phyloP scores from a whole-genome alignment of 2,797 vertebrate genomes.

The Passerculus sandwichensis region DNA sequence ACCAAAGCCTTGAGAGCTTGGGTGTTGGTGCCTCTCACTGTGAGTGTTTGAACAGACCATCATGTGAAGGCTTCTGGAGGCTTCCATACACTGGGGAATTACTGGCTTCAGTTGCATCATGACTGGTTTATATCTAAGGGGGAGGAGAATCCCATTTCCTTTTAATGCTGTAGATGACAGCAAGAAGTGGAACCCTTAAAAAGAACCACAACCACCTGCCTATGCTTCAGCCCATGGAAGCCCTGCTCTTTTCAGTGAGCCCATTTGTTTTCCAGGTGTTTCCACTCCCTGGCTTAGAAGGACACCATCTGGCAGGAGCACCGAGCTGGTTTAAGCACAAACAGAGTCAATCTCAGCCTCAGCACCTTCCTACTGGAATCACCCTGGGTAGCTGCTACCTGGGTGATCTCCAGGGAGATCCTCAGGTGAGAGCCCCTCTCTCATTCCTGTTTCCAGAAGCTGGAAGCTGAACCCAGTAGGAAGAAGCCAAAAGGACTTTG shows the following conservation, averaged over 20 bases:
- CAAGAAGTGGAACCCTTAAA: not conserved
- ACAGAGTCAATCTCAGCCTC: not conserved
- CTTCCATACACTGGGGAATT: not conserved
- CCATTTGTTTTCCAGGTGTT: not conserved
- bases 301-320: constrained; percentile 59
- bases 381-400: not conserved
- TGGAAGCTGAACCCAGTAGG: not conserved
- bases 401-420: not conserved
- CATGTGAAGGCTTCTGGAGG: not conserved
- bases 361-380: not conserved
- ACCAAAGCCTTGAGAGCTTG: not conserved
- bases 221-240: not conserved
- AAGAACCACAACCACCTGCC: not conserved
- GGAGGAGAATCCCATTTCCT: not conserved
- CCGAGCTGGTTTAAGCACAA: not conserved
- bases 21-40: not conserved
- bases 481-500: not conserved
- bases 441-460: not conserved
- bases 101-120: not conserved
- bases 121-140: not conserved
- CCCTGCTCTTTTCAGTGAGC: not conserved
- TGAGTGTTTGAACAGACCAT: not conserved
- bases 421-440: not conserved
- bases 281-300: not conserved
- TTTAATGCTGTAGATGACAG: not conserved